Evolutionary conservation across 2,797 vertebrate species (phyloP), one percentile per base, ranked within the genome.

Genomic region (Gastrophryne carolinensis): DNA sequence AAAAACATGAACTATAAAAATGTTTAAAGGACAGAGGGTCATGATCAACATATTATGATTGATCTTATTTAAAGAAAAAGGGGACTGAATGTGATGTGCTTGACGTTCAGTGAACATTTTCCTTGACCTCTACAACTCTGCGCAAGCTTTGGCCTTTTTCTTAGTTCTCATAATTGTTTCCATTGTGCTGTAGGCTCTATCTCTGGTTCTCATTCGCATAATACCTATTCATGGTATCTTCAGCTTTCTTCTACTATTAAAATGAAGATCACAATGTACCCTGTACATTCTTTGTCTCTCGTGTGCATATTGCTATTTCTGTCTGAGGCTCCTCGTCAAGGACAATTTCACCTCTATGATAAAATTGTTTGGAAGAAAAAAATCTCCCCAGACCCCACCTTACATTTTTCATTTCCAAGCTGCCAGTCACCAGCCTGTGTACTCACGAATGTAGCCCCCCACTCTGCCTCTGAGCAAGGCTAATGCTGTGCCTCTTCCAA

Each of bases 291-390:
- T 65, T 30, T 75, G 69, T 72, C 39, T 74, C 21, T 66, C 32
- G 50, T 57, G 50, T 57, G 35, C 49, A 56, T 17, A 64, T 44
- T 54, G 24, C 71, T 74, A 57, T 74, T 56, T 74, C 72, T 57
- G 30, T 61, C 72, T 35, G 39, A 67, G 53, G 44, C 29, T 66
- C 37, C 54, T 41, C 39, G 50, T 75, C 62, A 75, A 75, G 63
- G 63, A 30, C 72, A 75, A 75, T 75, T 64, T 75, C 72, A 75
- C 63, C 72, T 75, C 65, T 67, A 58, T 67, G 63, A 67, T 75
- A 75, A 75, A 75, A 75, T 66, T 49, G 72, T 60, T 49, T 60
- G 63, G 39, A 67, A 66, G 44, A 54, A 54, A 37, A 44, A 44
- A 44, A 30, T 37, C 60, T 34, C 54, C 21, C 21, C 63, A 53